These are phyloP conservation scores for Tolypeutes matacus DNA, from an alignment of 2,797 vertebrate species.

Conservation along the genomic window DNA sequence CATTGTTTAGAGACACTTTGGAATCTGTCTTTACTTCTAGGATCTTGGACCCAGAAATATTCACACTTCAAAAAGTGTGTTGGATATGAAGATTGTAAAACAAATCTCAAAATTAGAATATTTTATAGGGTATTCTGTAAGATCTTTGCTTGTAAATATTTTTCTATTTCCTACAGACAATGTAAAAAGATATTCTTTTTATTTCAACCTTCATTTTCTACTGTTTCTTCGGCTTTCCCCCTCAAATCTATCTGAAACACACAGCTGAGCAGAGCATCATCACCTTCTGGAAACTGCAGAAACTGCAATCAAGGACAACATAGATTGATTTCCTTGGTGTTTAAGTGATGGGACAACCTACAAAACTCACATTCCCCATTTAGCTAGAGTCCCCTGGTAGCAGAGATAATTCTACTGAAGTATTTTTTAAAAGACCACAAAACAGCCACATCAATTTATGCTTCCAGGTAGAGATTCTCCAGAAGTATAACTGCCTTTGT, in stretches of 20 bases:
- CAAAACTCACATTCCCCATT: not conserved
- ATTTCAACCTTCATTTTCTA: not conserved
- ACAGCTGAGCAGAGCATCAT: slow-evolving; percentile 29
- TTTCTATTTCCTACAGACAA: not conserved
- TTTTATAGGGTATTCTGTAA: not conserved
- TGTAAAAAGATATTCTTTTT: not conserved
- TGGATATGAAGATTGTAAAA: not conserved
- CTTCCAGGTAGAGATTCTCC: slow-evolving; percentile 2
- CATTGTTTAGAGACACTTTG: slow-evolving; percentile 21
- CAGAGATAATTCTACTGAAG: not conserved
- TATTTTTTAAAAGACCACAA: slow-evolving; percentile 30
- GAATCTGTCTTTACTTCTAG: not conserved
- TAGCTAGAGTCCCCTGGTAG: not conserved
- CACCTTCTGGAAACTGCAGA: slow-evolving; percentile 18
- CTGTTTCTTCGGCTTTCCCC: not conserved
- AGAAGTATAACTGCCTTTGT: slow-evolving; percentile 33
- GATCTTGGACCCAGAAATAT: not conserved
- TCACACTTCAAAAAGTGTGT: not conserved
- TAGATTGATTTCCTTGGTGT: not conserved
- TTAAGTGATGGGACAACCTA: not conserved
- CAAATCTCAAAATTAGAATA: not conserved
- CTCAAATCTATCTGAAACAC: not conserved
- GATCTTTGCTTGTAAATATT: not conserved
- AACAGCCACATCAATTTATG: slow-evolving; percentile 5
- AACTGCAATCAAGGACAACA: slow-evolving; percentile 13